Evolutionary conservation across 2,113 vertebrate species (phyloP), one percentile per base, ranked within the genome.

Genomic region (Hucho hucho): DNA sequence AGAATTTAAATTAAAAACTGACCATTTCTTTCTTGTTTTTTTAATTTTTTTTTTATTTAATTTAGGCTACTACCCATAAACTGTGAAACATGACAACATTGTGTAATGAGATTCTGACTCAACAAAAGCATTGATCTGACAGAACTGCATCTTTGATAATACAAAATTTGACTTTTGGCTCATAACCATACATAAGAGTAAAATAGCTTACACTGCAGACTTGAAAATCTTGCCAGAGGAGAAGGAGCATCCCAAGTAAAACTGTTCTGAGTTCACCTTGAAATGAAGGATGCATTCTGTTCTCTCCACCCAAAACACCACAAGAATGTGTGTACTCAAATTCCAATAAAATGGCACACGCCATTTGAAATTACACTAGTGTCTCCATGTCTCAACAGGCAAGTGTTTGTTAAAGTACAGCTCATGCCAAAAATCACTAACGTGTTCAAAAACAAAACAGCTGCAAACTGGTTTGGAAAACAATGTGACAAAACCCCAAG

Each of bases 321-420:
- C 85, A 89, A 85, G 84, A 89, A 89, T 85, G 87, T 4, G 63
- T 65, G 79, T 0, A 63, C 68, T 61, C n/a, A 72, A 72, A 83
- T 72, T 80, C 80, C 84, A 46, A 69, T n/a, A 37, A 58, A 24
- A 65, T 32, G 73, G 29, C 77, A 78, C 76, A 68, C 67, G 53
- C 4, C 12, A 4, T 49, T 76, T 18, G 18, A 70, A 69, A 82
- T 32, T 64, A 81, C 47, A 78, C 77, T 72, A 66, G 75, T 69
- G 70, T 13, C 20, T 47, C 79, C 86, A 70, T 84, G 87, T 87
- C 87, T 75, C 58, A 16, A 89, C 88, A 77, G 43, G 76, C 78
- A 83, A 64, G 32, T 18, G 80, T 82, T 82, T 73, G 86, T 83
- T 73, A 43, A 77, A 64, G 73, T 77, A 80, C 70, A 75, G 80